These are phyloP conservation scores for Galaxea fascicularis DNA, from an alignment of 92 coral and sea anemone genomes.

Conservation along the genomic window DNA sequence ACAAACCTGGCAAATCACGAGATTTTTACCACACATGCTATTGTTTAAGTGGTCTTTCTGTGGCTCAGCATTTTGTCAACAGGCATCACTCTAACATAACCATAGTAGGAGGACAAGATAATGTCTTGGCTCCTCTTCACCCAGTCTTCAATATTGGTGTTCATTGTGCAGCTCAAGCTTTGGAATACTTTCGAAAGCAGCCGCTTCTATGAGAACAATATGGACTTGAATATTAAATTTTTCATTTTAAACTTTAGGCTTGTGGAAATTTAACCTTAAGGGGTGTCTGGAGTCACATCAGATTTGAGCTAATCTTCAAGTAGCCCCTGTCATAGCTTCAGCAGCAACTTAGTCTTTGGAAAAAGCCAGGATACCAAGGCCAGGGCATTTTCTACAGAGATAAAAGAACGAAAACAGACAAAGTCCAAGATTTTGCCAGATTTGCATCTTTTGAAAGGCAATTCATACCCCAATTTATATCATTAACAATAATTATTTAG, in stretches of 20 bases:
- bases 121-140: constrained; percentile 83
- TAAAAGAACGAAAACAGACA: too few species aligned
- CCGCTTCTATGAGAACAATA: constrained; percentile 57
- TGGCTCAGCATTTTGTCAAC: constrained; percentile 92
- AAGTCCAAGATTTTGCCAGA: too few species aligned
- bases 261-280: too few species aligned
- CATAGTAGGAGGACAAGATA: constrained; percentile 80
- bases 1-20: constrained; percentile 96
- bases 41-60: constrained; percentile 95
- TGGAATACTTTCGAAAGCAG: constrained; percentile 74
- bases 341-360: too few species aligned
- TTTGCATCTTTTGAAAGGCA: too few species aligned
- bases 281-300: too few species aligned
- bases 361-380: too few species aligned
- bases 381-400: too few species aligned
- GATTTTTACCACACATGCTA: constrained; percentile 98
- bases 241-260: background rate
- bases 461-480: too few species aligned
- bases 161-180: constrained; percentile 81
- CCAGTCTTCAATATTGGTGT: constrained; percentile 90
- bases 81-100: constrained; percentile 70
- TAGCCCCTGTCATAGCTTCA: too few species aligned
- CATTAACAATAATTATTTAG: too few species aligned
- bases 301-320: too few species aligned
- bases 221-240: background rate